phyloP scores from a whole-genome alignment of 2,888 invertebrate genomes.

The Formica aserva region DNA sequence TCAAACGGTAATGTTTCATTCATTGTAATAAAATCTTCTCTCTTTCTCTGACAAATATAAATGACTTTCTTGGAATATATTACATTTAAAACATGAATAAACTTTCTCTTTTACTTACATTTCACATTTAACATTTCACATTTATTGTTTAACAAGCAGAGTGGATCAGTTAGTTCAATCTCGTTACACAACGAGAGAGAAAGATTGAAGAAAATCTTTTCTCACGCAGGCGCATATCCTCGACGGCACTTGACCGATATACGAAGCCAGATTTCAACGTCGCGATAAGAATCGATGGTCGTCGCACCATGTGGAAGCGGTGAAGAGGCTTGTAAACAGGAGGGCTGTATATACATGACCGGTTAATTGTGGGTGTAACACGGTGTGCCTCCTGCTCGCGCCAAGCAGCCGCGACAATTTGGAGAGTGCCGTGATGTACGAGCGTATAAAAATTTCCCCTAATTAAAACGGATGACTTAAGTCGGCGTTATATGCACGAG shows the following conservation, averaged over 20 bases:
- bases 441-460: slow-evolving; percentile 19
- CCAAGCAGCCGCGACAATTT: slow-evolving; percentile 40
- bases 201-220: slow-evolving; percentile 40
- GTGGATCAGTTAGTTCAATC: neutral
- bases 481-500: neutral
- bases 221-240: slow-evolving; percentile 61
- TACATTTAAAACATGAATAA: neutral
- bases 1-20: neutral
- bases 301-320: slow-evolving; percentile 2
- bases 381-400: neutral
- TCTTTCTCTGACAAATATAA: neutral
- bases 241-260: slow-evolving; percentile 69
- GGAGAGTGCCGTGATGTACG: slow-evolving; percentile 36
- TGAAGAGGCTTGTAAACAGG: slow-evolving; percentile 68
- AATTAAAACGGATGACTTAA: slow-evolving; percentile 39
- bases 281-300: slow-evolving; percentile 62
- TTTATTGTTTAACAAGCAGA: slow-evolving; percentile 12
- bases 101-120: slow-evolving; percentile 15
- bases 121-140: neutral
- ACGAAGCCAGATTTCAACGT: slow-evolving; percentile 42
- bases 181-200: slow-evolving; percentile 6
- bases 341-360: slow-evolving; percentile 36
- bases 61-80: slow-evolving; percentile 6
- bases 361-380: slow-evolving; percentile 60
- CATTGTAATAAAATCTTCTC: slow-evolving; percentile 9